Evolutionary conservation across 1,140 invertebrate genomes (phyloP).

Genomic region (Cataglyphis hispanica): DNA sequence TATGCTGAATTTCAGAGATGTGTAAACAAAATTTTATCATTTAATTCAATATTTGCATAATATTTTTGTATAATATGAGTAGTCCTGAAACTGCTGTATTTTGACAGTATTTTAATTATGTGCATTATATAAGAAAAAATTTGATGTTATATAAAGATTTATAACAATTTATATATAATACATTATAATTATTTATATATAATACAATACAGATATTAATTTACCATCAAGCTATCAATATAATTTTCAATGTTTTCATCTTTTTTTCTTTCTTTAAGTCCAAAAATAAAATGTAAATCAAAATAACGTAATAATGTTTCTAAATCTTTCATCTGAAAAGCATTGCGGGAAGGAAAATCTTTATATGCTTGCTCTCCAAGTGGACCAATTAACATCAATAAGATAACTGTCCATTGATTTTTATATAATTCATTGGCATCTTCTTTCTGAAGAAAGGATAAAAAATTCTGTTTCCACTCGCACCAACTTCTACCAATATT

Average conservation of each 20-base stretch:
- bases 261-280: neutral
- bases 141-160: neutral
- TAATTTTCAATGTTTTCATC: slow-evolving; percentile 10
- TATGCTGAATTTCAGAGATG: neutral
- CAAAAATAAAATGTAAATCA: slow-evolving; percentile 34
- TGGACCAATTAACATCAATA: slow-evolving; percentile 24
- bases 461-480: slow-evolving; percentile 6
- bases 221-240: slow-evolving; percentile 31
- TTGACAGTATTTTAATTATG: neutral
- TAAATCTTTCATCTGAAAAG: neutral
- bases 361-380: neutral
- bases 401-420: slow-evolving; percentile 14
- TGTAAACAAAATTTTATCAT: neutral
- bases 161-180: neutral
- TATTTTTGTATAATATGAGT: neutral
- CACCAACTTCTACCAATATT: slow-evolving; percentile 11
- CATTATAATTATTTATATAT: neutral
- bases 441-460: slow-evolving; percentile 29
- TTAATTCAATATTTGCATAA: neutral
- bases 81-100: no score
- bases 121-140: neutral
- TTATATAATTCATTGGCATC: slow-evolving; percentile 3
- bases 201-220: neutral
- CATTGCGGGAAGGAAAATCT: neutral
- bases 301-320: neutral